Evolutionary conservation across 2,113 vertebrate genomes (phyloP).

Genomic region (Lonchura striata): DNA sequence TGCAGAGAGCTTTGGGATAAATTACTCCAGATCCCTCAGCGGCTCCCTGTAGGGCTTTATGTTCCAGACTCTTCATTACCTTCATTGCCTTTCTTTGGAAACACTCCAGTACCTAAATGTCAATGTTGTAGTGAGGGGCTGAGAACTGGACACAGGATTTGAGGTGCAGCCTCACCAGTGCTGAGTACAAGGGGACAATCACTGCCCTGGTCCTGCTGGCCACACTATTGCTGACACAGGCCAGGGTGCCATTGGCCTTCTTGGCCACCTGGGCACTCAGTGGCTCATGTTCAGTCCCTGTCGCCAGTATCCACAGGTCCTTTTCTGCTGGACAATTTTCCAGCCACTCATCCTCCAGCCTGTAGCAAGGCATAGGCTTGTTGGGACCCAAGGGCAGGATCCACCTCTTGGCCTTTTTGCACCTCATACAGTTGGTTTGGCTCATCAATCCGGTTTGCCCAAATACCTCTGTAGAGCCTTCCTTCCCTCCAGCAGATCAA

Average conservation of each 20-base stretch:
- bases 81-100: not conserved
- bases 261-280: not conserved
- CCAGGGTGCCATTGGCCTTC: not conserved
- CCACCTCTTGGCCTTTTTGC: not conserved
- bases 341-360: not conserved
- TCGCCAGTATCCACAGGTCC: not conserved
- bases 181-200: fast-evolving
- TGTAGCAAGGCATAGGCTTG: fast-evolving
- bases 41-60: not conserved
- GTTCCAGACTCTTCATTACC: not conserved
- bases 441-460: not conserved
- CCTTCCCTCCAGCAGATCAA: not conserved
- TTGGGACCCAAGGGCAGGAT: not conserved
- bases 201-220: fast-evolving
- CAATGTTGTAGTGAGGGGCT: not conserved
- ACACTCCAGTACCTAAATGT: not conserved
- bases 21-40: not conserved
- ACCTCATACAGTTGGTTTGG: not conserved
- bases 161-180: not conserved
- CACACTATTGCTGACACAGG: not conserved
- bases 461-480: not conserved
- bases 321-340: not conserved
- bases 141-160: not conserved
- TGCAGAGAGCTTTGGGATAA: not conserved
- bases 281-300: not conserved